Evolutionary conservation across 2,888 invertebrate genomes (phyloP), one percentile per base, ranked within the genome.

Genomic region (Caprella mutica): DNA sequence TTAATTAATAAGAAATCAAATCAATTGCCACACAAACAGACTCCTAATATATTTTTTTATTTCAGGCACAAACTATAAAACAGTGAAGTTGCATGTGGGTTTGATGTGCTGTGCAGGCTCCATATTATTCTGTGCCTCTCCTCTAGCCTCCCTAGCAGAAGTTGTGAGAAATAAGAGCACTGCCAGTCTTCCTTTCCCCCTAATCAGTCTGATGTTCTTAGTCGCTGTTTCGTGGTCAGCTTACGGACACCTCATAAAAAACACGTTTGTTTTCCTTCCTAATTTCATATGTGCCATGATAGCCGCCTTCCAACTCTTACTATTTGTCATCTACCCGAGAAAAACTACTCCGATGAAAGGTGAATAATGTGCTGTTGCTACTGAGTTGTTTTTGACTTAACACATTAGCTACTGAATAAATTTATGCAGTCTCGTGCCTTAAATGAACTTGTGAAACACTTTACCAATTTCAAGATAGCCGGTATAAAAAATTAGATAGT

Each of bases 101-200:
- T 39, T 63, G 29, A 27, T 59, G 38, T 59, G 63, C 39, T 63
- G 63, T 24, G 21, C 38, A 3, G 68, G 70, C 52, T 72, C 72
- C 52, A 69, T 74, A 26, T 55, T 70, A 40, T 70, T 70, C 55
- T 72, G 72, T 66, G 73, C 71, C 3, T 69, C 73, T 5, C 74
- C 74, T 9, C 67, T 75, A 17, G 69, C 71, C 27, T 70, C 70
- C 23, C 54, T 74, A 66, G 77, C 78, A 67, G 78, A 84, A 57
- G 84, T 94, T 55, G 80, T 94, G 30, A 77, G 76, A 69, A 84
- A 84, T 17, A 82, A 86, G 74, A 88, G 85, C 72, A 87, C 92
- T 0, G 87, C 85, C 61, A 81, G 83, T 35, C 77, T 96, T 73
- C 92, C 93, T 5, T 87, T 93, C 71, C 87, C 90, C 8, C 77